Conservation (phyloP, 2,888 invertebrate species). For the Lysandra coridon region DNA sequence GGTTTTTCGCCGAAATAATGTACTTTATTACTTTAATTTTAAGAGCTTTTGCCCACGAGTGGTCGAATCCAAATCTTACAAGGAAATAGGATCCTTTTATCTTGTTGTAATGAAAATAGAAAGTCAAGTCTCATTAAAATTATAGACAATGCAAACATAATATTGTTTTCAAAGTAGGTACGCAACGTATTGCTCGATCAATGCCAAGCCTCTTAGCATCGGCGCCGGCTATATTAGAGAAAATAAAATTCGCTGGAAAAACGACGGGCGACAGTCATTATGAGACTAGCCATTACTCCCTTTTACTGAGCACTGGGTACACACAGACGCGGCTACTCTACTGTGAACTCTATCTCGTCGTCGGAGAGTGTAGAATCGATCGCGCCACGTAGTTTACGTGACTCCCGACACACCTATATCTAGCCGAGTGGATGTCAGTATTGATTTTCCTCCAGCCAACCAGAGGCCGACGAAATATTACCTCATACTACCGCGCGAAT, state of each 20-base stretch:
- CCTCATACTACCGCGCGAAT: conserved; percentile 39
- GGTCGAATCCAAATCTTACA: no score
- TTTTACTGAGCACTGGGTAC: not conserved
- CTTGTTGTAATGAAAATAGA: no score
- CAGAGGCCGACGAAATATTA: conserved; percentile 40
- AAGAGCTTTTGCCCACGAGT: no score
- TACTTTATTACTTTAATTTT: no score
- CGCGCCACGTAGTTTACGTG: conserved; percentile 15
- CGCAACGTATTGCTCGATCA: not conserved
- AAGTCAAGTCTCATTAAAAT: not conserved
- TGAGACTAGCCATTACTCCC: conserved; percentile 10
- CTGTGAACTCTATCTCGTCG: not conserved
- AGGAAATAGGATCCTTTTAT: no score
- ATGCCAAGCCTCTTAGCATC: not conserved
- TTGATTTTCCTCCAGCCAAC: conserved; percentile 47
- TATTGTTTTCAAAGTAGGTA: not conserved
- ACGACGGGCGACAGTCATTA: conserved; percentile 1
- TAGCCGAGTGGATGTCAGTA: conserved; percentile 42
- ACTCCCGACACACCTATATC: conserved; percentile 31
- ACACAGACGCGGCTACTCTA: not conserved
- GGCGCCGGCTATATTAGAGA: conserved; percentile 6
- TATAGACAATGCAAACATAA: not conserved
- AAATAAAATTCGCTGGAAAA: conserved; percentile 6
- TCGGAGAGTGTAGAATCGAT: not conserved
- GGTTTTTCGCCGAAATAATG: not conserved